Percentiles rank a stretch among this genome's conserved stretches.
phyloP scores from a whole-genome alignment of 2,797 vertebrate species.

The Darevskia mixta region DNA sequence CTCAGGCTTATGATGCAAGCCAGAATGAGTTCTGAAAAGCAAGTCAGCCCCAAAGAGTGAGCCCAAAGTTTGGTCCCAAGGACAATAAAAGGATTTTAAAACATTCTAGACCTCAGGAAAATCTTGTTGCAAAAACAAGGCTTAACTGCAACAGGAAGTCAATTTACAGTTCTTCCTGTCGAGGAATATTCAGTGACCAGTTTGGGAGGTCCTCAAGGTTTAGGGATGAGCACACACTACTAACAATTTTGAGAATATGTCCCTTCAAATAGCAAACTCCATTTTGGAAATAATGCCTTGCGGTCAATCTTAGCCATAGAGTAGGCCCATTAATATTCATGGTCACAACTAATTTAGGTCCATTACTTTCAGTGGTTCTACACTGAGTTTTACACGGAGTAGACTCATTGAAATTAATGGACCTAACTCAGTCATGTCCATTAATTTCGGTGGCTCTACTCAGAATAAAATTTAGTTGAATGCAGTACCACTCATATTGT shows the following conservation, averaged over 20 bases:
- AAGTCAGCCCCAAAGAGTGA: too few relatives aligned
- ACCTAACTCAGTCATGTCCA: too few relatives aligned
- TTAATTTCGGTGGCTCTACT: too few relatives aligned
- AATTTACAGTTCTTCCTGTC: background rate
- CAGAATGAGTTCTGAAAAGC: background rate
- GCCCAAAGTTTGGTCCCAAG: background rate
- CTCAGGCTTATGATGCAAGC: background rate
- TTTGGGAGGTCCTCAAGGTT: background rate
- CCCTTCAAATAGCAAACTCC: background rate
- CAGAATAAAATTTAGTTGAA: too few relatives aligned
- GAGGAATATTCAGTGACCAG: background rate
- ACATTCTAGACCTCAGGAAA: background rate
- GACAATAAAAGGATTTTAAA: background rate
- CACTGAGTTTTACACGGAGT: too few relatives aligned
- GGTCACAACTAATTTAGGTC: too few relatives aligned
- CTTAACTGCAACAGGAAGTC: background rate
- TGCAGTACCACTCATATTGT: background rate
- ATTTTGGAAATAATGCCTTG: background rate
- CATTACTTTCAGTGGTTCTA: too few relatives aligned
- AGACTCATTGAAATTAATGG: too few relatives aligned
- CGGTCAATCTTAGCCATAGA: too few relatives aligned
- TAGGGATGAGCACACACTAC: background rate
- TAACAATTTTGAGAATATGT: background rate
- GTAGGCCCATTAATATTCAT: too few relatives aligned
- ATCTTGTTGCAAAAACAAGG: background rate